These are phyloP conservation scores for Penaeus vannamei DNA, from an alignment of 1,140 invertebrate species.

Conservation along the genomic window DNA sequence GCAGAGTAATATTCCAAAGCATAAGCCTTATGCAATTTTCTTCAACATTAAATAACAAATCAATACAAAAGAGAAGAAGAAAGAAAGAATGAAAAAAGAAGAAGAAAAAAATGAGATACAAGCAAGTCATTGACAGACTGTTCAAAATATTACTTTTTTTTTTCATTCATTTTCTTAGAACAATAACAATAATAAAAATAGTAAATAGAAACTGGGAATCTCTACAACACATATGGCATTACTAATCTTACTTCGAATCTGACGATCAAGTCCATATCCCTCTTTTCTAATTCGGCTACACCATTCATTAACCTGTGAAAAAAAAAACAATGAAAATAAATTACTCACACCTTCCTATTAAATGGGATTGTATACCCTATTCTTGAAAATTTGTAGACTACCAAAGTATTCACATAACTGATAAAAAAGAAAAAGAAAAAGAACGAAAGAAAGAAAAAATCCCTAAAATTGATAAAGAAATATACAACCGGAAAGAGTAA, in stretches of 20 bases:
- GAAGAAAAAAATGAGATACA: neutral
- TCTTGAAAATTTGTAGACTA: too few species aligned
- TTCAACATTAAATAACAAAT: neutral
- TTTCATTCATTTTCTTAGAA: too few species aligned
- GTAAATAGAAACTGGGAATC: constrained; percentile 27
- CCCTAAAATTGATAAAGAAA: too few species aligned
- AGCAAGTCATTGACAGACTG: too few species aligned
- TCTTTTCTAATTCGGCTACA: constrained; percentile 93
- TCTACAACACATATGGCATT: constrained; percentile 40
- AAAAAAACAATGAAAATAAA: constrained; percentile 2
- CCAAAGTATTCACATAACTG: too few species aligned
- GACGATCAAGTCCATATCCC: constrained; percentile 90
- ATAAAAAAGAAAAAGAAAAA: too few species aligned
- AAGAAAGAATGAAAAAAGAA: constrained; percentile 35
- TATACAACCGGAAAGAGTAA: too few species aligned
- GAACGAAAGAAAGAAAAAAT: too few species aligned
- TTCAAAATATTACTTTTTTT: too few species aligned
- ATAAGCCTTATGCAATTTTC: constrained; percentile 39
- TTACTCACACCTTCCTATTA: neutral
- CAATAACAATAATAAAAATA: too few species aligned
- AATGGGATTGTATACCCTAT: too few species aligned
- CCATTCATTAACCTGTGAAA: constrained; percentile 92
- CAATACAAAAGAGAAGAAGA: neutral
- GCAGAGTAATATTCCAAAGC: neutral
- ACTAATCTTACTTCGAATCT: constrained; percentile 83